phyloP scores from a whole-genome alignment of 2,113 vertebrate species.

The Sitta europaea region DNA sequence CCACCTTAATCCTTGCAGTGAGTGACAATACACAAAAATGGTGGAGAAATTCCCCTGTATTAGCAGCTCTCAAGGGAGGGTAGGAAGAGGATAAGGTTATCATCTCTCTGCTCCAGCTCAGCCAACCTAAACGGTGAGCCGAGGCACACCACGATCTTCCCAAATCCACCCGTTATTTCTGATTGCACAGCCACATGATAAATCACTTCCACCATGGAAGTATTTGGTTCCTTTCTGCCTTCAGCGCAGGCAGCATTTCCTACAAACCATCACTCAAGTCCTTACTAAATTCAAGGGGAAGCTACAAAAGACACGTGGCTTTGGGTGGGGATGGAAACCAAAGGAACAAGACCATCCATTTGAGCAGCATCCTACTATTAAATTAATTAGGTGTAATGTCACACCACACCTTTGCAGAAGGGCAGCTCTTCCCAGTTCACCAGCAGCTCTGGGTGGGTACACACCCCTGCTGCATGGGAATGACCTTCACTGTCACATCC shows the following conservation, averaged over 20 bases:
- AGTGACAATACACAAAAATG: neutral
- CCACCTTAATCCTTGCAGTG: neutral
- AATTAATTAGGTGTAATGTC: neutral
- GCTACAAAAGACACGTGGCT: neutral
- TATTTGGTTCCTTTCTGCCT: neutral
- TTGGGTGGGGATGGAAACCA: constrained; percentile 21
- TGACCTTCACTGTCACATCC: neutral
- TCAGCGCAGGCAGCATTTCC: neutral
- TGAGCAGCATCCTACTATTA: constrained; percentile 49
- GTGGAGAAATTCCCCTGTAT: neutral
- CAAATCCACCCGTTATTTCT: neutral
- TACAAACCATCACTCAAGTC: neutral
- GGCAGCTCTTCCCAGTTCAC: neutral
- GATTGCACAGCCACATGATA: neutral
- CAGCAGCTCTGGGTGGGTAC: neutral
- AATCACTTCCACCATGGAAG: neutral
- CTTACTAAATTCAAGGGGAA: neutral
- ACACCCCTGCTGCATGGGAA: neutral
- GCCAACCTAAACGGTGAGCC: neutral
- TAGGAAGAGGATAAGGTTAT: neutral
- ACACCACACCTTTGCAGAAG: neutral
- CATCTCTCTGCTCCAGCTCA: neutral
- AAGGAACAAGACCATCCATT: constrained; percentile 17
- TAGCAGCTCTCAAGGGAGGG: neutral
- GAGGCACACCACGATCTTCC: neutral